A percentile compares a stretch with the other conserved stretches of the same genome.
These are phyloP conservation scores for Heliconius charithonia DNA, from an alignment of 2,888 invertebrate species.

Conservation along the genomic window DNA sequence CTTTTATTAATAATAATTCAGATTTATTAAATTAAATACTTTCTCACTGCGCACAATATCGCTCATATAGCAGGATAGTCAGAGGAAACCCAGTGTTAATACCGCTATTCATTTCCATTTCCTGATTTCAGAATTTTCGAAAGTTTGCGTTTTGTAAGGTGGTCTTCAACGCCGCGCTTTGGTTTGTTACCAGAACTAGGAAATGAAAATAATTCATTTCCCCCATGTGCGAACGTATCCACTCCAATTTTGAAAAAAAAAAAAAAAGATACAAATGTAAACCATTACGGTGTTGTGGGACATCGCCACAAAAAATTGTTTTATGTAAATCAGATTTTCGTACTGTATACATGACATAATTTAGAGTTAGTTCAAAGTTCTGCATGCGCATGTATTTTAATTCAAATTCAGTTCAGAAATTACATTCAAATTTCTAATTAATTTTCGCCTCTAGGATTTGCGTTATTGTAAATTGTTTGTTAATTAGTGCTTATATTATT, in stretches of 20 bases:
- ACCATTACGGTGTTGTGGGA: too few species aligned
- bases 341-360: constrained; percentile 3
- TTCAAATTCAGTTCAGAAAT: constrained; percentile 13
- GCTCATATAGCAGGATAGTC: neutral
- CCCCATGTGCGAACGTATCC: too few species aligned
- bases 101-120: too few species aligned
- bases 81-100: neutral
- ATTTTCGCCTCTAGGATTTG: constrained; percentile 17
- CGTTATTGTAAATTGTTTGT: neutral
- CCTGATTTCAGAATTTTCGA: too few species aligned
- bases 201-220: too few species aligned
- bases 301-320: neutral
- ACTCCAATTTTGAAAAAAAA: too few species aligned
- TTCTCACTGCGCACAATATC: neutral
- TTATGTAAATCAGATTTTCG: neutral
- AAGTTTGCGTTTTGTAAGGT: too few species aligned
- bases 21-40: neutral
- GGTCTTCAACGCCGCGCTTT: too few species aligned
- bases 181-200: too few species aligned
- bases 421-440: constrained; percentile 17
- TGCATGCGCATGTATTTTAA: constrained; percentile 13
- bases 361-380: neutral
- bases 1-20: neutral
- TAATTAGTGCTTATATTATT: neutral
- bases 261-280: too few species aligned